Evolutionary conservation across 1,140 invertebrate species (phyloP), one percentile per base, ranked within the genome.

Genomic region (Oedothorax gibbosus): DNA sequence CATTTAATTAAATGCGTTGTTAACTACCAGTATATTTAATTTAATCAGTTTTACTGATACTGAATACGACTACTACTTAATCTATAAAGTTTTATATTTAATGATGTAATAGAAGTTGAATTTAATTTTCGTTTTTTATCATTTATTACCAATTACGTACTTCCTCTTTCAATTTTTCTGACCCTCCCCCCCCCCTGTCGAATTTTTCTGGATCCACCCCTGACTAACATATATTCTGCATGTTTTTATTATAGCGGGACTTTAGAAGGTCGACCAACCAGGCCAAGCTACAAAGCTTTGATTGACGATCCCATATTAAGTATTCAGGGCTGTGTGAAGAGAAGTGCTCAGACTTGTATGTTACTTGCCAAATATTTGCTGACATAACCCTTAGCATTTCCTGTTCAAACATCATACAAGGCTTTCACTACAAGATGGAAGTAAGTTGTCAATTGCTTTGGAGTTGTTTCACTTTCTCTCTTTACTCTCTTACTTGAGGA

Each of bases 331-430:
- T 96, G 3, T 97, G 96, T 89, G 94, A 95, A 88, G 89, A 91
- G 60, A 91, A 91, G 69, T 96, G 94, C 89, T 94, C 97, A 7
- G 97, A 99, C 89, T 91, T 98, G 54, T 94, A 95, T 90, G 96
- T 98, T 0, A 94, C 94, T 9, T 94, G 96, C 87, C 95, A 98
- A 91, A 93, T 99, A 0, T 96, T 94, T 90, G 94, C 95, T 86
- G 93, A 97, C 89, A 95, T 92, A 94, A 86, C 93, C 95, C 0
- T 91, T 99, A 6, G 95, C 96, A 54, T 91, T 98, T 77, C 96
- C 97, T 15, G 94, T 98, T 50, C 93, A 94, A 62, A 99, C 97
- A 35, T 94, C 97, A 4, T 98, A 99, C 88, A 99, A 98, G 91
- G 92, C 96, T 49, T 99, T 99, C 88, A 95, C 94, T 60, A 96